phyloP scores from a whole-genome alignment of 2,797 vertebrate genomes.

The Sarcoramphus papa region DNA sequence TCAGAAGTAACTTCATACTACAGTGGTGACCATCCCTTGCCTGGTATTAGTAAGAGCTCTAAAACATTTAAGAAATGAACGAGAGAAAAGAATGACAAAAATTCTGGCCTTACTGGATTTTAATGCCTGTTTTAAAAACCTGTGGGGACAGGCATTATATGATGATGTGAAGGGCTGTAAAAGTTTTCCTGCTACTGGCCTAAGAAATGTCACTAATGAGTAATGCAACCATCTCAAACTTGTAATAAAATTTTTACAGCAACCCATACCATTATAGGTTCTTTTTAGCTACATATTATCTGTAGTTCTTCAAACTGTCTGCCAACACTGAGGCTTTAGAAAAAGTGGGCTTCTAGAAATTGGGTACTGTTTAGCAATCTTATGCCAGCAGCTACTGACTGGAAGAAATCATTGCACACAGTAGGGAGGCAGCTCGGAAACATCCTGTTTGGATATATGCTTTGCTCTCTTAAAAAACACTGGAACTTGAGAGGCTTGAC shows the following conservation, averaged over 20 bases:
- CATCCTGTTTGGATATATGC: neutral
- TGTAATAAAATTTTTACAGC: neutral
- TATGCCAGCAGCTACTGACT: neutral
- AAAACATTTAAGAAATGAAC: conserved; percentile 32
- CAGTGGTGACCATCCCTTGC: neutral
- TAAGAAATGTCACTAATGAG: neutral
- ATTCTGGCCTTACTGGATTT: neutral
- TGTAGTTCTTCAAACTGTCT: neutral
- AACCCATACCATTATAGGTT: neutral
- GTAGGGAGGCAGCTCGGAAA: neutral
- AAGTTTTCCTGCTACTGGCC: conserved; percentile 5
- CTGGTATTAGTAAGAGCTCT: neutral
- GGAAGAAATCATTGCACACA: neutral
- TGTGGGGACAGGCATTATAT: neutral
- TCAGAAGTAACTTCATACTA: neutral
- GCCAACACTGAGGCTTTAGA: neutral
- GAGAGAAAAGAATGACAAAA: neutral
- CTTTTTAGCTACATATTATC: neutral
- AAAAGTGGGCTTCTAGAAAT: neutral
- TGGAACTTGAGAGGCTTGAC: neutral
- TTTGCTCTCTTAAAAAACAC: neutral
- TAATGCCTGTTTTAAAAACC: neutral
- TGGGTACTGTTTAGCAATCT: neutral
- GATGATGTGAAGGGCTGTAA: neutral
- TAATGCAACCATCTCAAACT: neutral